Base-by-base conservation (phyloP, 2,888 invertebrate genomes). In the Tuta absoluta region DNA sequence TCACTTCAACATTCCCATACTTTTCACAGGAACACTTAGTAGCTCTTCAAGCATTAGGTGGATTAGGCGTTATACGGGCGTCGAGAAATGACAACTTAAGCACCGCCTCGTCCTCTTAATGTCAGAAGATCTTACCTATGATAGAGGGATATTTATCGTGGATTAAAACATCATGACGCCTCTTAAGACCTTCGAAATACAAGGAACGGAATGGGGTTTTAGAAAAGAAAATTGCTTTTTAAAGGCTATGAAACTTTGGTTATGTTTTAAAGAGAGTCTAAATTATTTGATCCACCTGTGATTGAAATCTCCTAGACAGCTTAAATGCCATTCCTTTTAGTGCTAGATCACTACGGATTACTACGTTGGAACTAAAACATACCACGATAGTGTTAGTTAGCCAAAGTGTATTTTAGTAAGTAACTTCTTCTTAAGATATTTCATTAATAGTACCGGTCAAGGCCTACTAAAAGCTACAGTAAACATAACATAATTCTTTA, bases 21-120 rank as follows among this genome's bases (percentile, higher is more conserved):
- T 4, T 33, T 33, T 10, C 33, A 33, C 8, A 33, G 33, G 11
- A 51, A 51, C 56, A 4, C 28, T 12, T 23, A 71, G 81, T 83
- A 82, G 66, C 66, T 71, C 67, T 19, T 57, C 66, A 71, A 78
- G 85, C 82, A 87, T 88, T 86, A 87, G 79, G 79, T 78, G 86
- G 88, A 89, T 88, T 87, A 89, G 80, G 80, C 72, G 76, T 77
- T 76, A 73, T 78, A 76, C 74, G 78, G 71, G 77, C 77, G 81
- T 33, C 80, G 81, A 75, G 79, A 83, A 84, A 86, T 87, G 88
- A 89, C 88, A 87, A 86, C 80, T 84, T 88, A 84, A 89, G 87
- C 83, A 87, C 81, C 80, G 82, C 84, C 83, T 86, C 85, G 82
- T 82, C 83, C 81, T 82, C 84, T 84, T 85, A 82, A 82, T 80